Conservation (phyloP, 2,888 invertebrate genomes). For the Agrochola lota region DNA sequence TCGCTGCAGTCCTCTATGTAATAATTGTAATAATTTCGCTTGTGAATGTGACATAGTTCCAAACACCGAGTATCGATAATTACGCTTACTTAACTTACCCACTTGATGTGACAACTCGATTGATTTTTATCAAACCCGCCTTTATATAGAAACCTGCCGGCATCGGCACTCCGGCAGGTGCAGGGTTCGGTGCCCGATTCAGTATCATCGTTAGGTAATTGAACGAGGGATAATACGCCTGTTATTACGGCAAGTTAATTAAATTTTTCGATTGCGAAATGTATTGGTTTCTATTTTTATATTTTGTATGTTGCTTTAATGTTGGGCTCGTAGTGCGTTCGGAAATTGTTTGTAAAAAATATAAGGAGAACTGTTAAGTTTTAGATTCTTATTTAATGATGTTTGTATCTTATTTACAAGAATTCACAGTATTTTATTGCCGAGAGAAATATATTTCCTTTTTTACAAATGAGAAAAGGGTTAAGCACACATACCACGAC, state of each 20-base stretch:
- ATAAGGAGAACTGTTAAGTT: not conserved
- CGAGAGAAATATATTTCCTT: not conserved
- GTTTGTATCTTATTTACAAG: not conserved
- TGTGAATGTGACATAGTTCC: conserved; percentile 24
- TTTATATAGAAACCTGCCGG: conserved; percentile 64
- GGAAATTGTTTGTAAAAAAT: not conserved
- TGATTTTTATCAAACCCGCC: conserved; percentile 67
- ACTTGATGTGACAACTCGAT: conserved; percentile 63
- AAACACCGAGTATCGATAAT: conserved; percentile 51
- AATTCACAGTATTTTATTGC: not conserved
- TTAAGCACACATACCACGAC: not conserved
- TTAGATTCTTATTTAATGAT: conserved; percentile 13
- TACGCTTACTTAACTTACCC: conserved; percentile 47
- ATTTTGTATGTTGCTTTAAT: conserved; percentile 33
- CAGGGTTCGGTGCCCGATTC: conserved; percentile 62
- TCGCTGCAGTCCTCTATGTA: not conserved
- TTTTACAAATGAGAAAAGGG: not conserved
- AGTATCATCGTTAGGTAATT: conserved; percentile 70
- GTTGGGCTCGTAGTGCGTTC: not conserved
- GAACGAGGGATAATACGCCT: conserved; percentile 66
- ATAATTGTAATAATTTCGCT: conserved; percentile 32
- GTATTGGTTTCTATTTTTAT: conserved; percentile 51
- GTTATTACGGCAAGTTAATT: conserved; percentile 61
- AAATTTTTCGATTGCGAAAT: conserved; percentile 64
- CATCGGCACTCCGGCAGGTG: conserved; percentile 62